Percentiles rank a stretch among this genome's conserved stretches.
These are phyloP conservation scores for Gallinago nigripennis DNA, from an alignment of 2,797 vertebrate species.

Conservation along the genomic window DNA sequence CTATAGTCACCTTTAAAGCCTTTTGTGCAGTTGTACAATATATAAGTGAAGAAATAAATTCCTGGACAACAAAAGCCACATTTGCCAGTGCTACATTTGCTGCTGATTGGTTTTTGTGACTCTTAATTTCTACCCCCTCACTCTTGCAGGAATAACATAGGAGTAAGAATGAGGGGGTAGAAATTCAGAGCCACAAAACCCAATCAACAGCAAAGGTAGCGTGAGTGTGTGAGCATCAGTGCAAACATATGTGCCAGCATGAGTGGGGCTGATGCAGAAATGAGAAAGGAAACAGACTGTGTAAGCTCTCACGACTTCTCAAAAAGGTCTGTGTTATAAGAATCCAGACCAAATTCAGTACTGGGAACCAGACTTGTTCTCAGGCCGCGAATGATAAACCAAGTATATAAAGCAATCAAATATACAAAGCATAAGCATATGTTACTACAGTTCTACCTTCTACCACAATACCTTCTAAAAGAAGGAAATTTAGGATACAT, in stretches of 20 bases:
- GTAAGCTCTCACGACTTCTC: neutral
- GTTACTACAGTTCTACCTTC: neutral
- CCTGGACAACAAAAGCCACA: neutral
- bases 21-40: neutral
- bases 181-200: neutral
- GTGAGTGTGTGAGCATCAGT: accelerated
- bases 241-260: neutral
- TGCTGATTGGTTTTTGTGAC: neutral
- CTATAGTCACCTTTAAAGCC: neutral
- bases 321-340: neutral
- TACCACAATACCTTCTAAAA: neutral
- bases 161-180: neutral
- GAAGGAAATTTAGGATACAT: neutral
- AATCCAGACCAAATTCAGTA: neutral
- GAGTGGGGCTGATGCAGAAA: neutral
- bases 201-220: neutral
- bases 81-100: neutral
- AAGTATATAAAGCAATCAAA: neutral
- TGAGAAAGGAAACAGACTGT: neutral
- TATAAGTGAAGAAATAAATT: neutral
- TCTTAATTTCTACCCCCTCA: neutral
- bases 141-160: neutral
- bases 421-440: neutral
- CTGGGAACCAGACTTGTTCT: neutral
- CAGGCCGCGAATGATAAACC: neutral